Evolutionary conservation across 2,888 invertebrate species (phyloP).

Genomic region (Emmelina monodactyla): DNA sequence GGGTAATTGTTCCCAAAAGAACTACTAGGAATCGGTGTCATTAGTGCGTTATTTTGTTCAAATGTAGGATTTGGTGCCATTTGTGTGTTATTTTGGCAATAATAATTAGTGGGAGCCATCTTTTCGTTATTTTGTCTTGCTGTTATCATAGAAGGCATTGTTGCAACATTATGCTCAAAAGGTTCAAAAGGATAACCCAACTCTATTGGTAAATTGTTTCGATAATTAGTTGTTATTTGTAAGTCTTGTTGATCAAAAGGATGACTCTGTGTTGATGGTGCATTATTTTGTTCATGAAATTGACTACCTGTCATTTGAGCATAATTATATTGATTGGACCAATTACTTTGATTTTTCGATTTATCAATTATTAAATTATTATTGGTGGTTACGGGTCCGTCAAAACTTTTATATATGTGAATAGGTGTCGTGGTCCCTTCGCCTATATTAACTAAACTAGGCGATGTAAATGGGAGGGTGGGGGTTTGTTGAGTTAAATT

Average conservation of each 20-base stretch:
- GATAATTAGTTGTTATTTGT: too few relatives aligned
- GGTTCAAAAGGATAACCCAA: conserved; percentile 21
- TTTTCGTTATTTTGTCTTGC: conserved; percentile 22
- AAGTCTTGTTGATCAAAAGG: conserved; percentile 20
- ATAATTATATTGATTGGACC: too few relatives aligned
- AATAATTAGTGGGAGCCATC: conserved; percentile 27
- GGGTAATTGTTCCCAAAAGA: too few relatives aligned
- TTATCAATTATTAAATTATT: too few relatives aligned
- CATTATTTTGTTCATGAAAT: conserved; percentile 29
- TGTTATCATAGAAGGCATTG: too few relatives aligned
- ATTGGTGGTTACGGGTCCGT: too few relatives aligned
- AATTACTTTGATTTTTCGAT: too few relatives aligned
- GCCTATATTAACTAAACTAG: too few relatives aligned
- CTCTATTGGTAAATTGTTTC: conserved; percentile 19
- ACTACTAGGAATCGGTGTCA: too few relatives aligned
- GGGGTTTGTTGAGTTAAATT: too few relatives aligned
- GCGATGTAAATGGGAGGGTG: too few relatives aligned
- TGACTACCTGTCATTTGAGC: conserved; percentile 31
- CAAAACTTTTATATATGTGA: conserved; percentile 28
- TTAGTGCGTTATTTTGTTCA: conserved; percentile 23
- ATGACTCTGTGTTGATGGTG: conserved; percentile 16
- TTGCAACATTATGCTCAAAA: too few relatives aligned
- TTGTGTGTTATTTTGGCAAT: conserved; percentile 32
- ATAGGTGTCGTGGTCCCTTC: conserved; percentile 29
- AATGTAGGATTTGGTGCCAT: conserved; percentile 25